Evolutionary conservation across 2,113 vertebrate species (phyloP).

Genomic region (Datnioides undecimradiatus): DNA sequence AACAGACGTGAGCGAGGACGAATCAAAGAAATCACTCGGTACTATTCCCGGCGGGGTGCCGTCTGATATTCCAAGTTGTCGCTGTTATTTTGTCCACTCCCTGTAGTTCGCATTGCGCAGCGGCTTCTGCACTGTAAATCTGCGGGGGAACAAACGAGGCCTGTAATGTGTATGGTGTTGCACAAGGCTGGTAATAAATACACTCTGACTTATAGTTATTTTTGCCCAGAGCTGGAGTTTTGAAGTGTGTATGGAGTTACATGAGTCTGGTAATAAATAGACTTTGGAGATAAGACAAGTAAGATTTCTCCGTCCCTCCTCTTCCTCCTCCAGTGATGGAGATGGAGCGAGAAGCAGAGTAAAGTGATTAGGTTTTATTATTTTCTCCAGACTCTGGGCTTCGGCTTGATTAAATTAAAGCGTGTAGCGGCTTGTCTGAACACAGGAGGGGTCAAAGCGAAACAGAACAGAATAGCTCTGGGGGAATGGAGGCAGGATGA

Average conservation of each 20-base stretch:
- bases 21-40: not conserved
- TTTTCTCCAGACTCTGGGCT: constrained; percentile 70
- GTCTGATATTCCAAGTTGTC: not conserved
- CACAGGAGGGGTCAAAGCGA: constrained; percentile 67
- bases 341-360: constrained; percentile 48
- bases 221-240: constrained; percentile 50
- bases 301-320: constrained; percentile 47
- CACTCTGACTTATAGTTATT: constrained; percentile 50
- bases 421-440: constrained; percentile 67
- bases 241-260: constrained; percentile 64
- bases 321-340: constrained; percentile 53
- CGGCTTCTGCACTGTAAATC: not conserved
- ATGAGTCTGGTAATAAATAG: constrained; percentile 64
- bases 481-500: constrained; percentile 44
- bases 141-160: constrained; percentile 26
- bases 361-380: constrained; percentile 75
- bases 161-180: constrained; percentile 32
- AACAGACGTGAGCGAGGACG: not conserved
- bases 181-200: constrained; percentile 54
- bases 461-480: constrained; percentile 44
- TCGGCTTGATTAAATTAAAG: constrained; percentile 73
- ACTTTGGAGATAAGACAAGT: constrained; percentile 60
- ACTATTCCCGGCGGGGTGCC: not conserved
- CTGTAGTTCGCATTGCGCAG: not conserved
- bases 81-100: constrained; percentile 9